Conservation (phyloP, 2,888 invertebrate species). For the Trissonchulus sp. region DNA sequence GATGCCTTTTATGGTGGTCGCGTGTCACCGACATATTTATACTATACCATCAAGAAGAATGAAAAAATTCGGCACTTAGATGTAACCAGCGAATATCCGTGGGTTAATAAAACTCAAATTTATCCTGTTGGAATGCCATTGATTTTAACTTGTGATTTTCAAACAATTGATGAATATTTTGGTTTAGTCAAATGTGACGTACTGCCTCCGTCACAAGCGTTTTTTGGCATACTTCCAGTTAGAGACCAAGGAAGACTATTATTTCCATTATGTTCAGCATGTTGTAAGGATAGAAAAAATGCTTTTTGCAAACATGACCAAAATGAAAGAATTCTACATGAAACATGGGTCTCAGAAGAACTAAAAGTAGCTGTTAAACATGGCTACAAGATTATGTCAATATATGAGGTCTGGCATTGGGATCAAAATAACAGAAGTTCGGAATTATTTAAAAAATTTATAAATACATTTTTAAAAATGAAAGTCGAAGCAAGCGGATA, state of each 20-base stretch:
- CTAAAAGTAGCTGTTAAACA: constrained; percentile 29
- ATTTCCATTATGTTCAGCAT: constrained; percentile 42
- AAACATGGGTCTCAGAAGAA: constrained; percentile 38
- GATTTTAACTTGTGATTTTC: constrained; percentile 1
- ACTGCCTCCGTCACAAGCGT: neutral
- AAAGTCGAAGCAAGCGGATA: constrained; percentile 34
- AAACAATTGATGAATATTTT: constrained; percentile 15
- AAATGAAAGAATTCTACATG: neutral
- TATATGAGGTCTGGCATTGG: constrained; percentile 44
- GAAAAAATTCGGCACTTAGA: constrained; percentile 21
- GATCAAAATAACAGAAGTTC: neutral
- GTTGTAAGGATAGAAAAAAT: constrained; percentile 37
- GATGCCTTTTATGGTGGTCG: constrained; percentile 15
- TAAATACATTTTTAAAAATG: neutral
- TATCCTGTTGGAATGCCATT: constrained; percentile 11
- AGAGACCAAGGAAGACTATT: constrained; percentile 38
- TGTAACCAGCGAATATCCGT: constrained; percentile 12
- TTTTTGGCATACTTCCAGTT: constrained; percentile 37
- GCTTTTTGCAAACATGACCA: neutral
- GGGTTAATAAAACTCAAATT: neutral
- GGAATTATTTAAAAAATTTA: neutral
- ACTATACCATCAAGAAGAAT: neutral
- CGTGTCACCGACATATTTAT: neutral
- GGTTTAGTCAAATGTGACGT: constrained; percentile 18
- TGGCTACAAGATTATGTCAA: constrained; percentile 34